Percentiles rank a stretch among this genome's conserved stretches.
Conservation (phyloP, 2,113 vertebrate genomes). For the Triplophysa rosa region DNA sequence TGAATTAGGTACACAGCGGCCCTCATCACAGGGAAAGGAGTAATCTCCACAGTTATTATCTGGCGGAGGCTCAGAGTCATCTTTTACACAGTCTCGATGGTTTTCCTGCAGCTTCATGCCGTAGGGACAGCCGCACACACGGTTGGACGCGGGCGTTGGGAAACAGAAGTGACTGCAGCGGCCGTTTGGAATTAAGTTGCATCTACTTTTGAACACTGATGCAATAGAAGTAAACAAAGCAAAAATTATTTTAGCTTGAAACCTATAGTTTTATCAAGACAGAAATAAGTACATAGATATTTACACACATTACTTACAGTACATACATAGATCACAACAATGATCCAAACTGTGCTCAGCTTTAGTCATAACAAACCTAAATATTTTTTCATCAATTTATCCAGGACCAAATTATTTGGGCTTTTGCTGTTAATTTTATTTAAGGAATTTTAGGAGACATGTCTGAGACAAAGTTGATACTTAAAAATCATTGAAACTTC, state of each 20-base stretch:
- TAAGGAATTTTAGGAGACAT: no score
- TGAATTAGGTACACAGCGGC: slow-evolving; percentile 85
- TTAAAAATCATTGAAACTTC: no score
- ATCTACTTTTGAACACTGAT: slow-evolving; percentile 87
- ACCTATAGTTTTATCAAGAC: no score
- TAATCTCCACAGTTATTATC: slow-evolving; percentile 85
- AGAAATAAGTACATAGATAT: no score
- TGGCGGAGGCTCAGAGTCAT: slow-evolving; percentile 85
- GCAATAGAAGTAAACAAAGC: slow-evolving; percentile 14
- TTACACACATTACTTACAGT: no score
- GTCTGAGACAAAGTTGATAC: no score
- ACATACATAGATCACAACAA: no score
- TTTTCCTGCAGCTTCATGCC: slow-evolving; percentile 88
- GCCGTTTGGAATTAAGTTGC: slow-evolving; percentile 84
- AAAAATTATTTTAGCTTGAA: background rate
- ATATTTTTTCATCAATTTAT: no score
- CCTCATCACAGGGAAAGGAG: slow-evolving; percentile 90
- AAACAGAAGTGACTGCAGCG: slow-evolving; percentile 99
- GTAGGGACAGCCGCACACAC: slow-evolving; percentile 94
- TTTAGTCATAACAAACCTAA: no score
- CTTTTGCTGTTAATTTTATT: no score
- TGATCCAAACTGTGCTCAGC: no score
- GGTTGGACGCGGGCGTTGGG: slow-evolving; percentile 87
- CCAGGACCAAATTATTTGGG: no score
- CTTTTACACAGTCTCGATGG: slow-evolving; percentile 81